Base-by-base conservation (phyloP, 2,797 vertebrate genomes). In the Crocodylus rhombifer region DNA sequence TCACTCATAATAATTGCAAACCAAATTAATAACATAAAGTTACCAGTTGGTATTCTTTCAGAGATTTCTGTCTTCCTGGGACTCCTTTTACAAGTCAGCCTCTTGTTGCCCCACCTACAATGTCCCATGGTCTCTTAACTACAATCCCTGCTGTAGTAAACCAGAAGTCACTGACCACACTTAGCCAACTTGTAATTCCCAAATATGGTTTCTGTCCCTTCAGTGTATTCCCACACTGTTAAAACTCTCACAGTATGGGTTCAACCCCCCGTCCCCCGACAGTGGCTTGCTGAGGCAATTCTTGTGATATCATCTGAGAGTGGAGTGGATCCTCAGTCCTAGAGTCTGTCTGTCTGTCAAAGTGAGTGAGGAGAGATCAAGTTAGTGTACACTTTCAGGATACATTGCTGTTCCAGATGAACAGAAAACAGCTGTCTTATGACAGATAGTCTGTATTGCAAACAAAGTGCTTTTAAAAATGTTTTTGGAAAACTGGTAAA, bases 361-460 rank as follows among this genome's bases (percentile, higher is more conserved):
- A 64, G 63, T 5, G 30, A 58, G 2, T 30, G 78, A 76, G 33
- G 20, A 89, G 65, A 86, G 30, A 6, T 58, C 25, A 16, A 87
- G 64, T 71, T 25, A 91, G 84, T 36, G 55, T 56, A 4, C 1
- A 0, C 84, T 78, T 58, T 30, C 74, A 67, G 84, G 64, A 42
- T 16, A 69, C 75, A 20, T 80, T 94, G 90, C 93, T 87, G 1
- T 74, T 84, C 81, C 64, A 91, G 93, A 18, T 86, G 23, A 2
- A 82, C 64, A 87, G 89, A 90, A 91, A 96, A 92, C 95, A 95
- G 94, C 95, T 95, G 95, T 97, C 93, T 96, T 96, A 95, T 97
- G 95, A 95, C 69, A 95, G 88, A 95, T 74, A 95, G 88, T 90
- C 88, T 94, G 69, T 81, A 89, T 82, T 88, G 51, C 60, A 89